Evolutionary conservation across 2,113 vertebrate species (phyloP), one percentile per base, ranked within the genome.

Genomic region (Acanthochromis polyacanthus): DNA sequence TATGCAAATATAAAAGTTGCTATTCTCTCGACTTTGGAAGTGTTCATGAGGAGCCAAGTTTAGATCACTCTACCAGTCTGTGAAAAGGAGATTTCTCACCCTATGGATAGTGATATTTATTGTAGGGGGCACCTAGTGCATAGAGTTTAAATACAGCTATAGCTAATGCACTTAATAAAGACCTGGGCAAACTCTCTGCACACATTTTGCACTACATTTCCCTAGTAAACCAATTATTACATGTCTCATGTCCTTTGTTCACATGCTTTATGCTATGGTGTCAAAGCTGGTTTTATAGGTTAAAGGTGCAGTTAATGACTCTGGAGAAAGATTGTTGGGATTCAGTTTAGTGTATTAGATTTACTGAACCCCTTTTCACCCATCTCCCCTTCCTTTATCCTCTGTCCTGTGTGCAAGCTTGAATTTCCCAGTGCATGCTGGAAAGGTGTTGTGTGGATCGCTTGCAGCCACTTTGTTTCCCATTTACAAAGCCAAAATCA

Each of bases 41-140:
- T 69, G 36, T 60, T 76, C 6, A 79, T n/a, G 25, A 43, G 11
- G 11, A 80, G 30, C 46, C 25, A 30, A 30, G 67, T 68, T 75
- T 75, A 80, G 22, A 30, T 67, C 25, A 65, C 17, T 25, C 30
- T 70, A 56, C 73, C 59, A 28, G 9, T 22, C 10, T 64, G 59
- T 78, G 25, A 65, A 51, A 60, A 57, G 8, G 38, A 65, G 23
- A 23, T 22, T 75, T 20, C 9, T 79, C 58, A 66, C 67, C 63
- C 22, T 32, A 25, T 11, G 16, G 10, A 19, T 8, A 62, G 38
- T 51, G 16, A 20, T 48, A 17, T 30, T 64, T 4, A 56, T 16
- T 28, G 53, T 25, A 75, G 10, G 14, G 75, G 38, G 46, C 38
- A 50, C 8, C 4, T 5, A 46, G 22, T 38, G 40, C 4, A 4